Evolutionary conservation across 2,113 vertebrate genomes (phyloP).

Genomic region (Limnothrissa miodon): DNA sequence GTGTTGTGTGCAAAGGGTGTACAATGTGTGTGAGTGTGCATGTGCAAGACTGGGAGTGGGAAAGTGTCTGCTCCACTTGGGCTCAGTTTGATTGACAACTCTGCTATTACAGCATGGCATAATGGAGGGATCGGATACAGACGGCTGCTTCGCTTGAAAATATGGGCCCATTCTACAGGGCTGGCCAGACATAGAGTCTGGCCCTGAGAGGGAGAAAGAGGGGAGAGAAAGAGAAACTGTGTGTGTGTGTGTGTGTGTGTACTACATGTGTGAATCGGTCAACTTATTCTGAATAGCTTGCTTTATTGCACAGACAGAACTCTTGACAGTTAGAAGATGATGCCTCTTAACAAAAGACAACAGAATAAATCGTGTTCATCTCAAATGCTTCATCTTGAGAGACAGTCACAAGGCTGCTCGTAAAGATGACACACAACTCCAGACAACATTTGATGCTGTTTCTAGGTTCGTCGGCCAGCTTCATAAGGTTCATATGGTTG

Average conservation of each 20-base stretch:
- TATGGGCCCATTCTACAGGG: background rate
- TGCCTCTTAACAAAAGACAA: too few relatives aligned
- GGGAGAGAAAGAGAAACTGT: background rate
- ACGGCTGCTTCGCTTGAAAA: slow-evolving; percentile 20
- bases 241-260: background rate
- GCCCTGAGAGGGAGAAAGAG: background rate
- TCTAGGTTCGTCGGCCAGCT: too few relatives aligned
- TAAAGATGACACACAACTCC: too few relatives aligned
- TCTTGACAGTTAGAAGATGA: background rate
- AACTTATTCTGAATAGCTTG: background rate
- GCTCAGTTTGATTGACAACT: slow-evolving; percentile 35
- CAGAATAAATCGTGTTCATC: too few relatives aligned
- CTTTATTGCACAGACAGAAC: background rate
- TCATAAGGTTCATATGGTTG: too few relatives aligned
- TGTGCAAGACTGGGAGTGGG: background rate
- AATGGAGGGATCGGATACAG: slow-evolving; percentile 32
- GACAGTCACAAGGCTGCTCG: too few relatives aligned
- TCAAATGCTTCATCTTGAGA: too few relatives aligned
- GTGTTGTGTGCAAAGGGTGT: background rate
- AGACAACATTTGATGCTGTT: too few relatives aligned
- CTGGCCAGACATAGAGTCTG: background rate
- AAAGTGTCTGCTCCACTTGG: background rate
- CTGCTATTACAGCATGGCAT: slow-evolving; percentile 33
- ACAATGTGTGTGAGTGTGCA: background rate
- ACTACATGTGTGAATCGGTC: background rate